These are phyloP conservation scores for Megastigmus dorsalis DNA, from an alignment of 2,888 invertebrate genomes.

Conservation along the genomic window DNA sequence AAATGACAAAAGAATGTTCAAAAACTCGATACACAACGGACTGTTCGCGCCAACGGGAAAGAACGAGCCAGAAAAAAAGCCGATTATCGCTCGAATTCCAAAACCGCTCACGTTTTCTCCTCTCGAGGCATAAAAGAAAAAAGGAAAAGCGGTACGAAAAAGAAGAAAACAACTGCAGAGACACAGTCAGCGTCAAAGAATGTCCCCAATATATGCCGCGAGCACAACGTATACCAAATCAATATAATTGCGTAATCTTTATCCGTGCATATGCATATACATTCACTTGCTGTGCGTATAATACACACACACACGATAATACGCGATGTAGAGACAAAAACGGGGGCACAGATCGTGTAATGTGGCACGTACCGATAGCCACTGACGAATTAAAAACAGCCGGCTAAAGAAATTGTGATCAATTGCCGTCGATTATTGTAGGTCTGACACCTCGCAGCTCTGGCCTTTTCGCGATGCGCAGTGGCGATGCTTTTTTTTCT, in stretches of 20 bases:
- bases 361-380: neutral
- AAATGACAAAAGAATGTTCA: too few relatives aligned
- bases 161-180: neutral
- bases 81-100: constrained; percentile 1
- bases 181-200: constrained; percentile 19
- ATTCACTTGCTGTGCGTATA: neutral
- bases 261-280: neutral
- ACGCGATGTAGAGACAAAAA: constrained; percentile 20
- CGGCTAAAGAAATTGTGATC: constrained; percentile 36
- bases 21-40: too few relatives aligned
- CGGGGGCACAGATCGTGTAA: neutral
- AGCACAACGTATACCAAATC: constrained; percentile 8
- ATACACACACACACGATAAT: neutral
- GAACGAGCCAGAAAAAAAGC: too few relatives aligned
- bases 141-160: constrained; percentile 6
- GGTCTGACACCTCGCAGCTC: neutral
- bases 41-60: too few relatives aligned
- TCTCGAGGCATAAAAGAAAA: neutral
- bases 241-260: constrained; percentile 41
- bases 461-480: too few relatives aligned
- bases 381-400: neutral
- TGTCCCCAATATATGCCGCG: constrained; percentile 6
- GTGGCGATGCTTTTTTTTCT: neutral
- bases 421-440: constrained; percentile 45
- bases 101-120: constrained; percentile 17